Evolutionary conservation across 2,797 vertebrate genomes (phyloP), one percentile per base, ranked within the genome.

Genomic region (Enteromius mattozi): DNA sequence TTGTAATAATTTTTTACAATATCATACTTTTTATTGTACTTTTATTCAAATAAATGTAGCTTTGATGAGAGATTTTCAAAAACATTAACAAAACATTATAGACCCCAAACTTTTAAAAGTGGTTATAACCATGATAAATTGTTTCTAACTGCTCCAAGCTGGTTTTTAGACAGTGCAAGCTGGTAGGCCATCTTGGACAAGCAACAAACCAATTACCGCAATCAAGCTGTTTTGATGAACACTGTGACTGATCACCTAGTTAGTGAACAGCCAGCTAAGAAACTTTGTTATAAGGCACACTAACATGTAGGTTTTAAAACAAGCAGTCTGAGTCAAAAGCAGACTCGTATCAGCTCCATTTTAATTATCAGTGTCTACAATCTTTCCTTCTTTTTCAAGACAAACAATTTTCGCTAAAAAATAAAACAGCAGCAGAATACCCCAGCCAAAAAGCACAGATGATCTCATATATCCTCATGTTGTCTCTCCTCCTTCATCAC

Each of bases 391-490:
- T 14, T 8, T 3, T 78, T 74, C 33, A 17, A 33, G 27, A 21
- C 17, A 21, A 21, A 33, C 1, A 2, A 3, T 51, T 51, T 61
- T 19, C 5, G 35, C 61, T 30, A 27, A 78, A 78, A 30, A 30
- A 30, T 24, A 76, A 17, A 1, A 3, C 10, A 13, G 21, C 6
- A 27, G 10, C 5, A 75, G 10, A 6, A 75, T 13, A 65, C 37
- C 56, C 24, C 24, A 78, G 40, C 24, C 61, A 79, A 66, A 79
- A 66, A 21, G 27, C 17, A 63, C 24, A 65, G 6, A 49, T 13
- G 21, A 79, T 65, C 42, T 79, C 42, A 79, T 79, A 8, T 14
- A 66, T 65, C 27, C 17, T 49, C 27, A n/a, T 65, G 33, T 33
- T 2, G 0, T 42, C 63, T 83, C 63, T 69, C 45, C 61, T 68